A percentile compares a stretch with the other conserved stretches of the same genome.
Evolutionary conservation across 1,140 invertebrate species (phyloP).

Genomic region (Aphelenchoides fujianensis): DNA sequence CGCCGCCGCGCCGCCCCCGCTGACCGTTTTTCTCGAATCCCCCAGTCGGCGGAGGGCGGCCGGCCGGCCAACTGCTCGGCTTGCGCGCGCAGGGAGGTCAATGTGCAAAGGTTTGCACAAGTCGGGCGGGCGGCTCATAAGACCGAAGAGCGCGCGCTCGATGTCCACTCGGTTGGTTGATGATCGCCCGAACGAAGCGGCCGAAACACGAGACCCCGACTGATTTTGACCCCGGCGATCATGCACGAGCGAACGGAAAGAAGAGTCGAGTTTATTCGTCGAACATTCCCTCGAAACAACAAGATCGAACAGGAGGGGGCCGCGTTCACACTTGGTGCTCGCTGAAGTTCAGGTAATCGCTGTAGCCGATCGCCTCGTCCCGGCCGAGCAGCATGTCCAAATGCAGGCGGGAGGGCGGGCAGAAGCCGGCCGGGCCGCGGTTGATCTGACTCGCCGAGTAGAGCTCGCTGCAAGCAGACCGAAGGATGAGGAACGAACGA

Average conservation of each 20-base stretch:
- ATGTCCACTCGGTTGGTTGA: too few species aligned
- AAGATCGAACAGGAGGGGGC: not conserved
- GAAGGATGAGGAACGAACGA: not conserved
- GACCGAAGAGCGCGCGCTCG: too few species aligned
- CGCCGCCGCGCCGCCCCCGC: too few species aligned
- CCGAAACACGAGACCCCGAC: too few species aligned
- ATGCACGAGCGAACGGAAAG: not conserved
- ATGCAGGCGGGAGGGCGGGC: constrained; percentile 40
- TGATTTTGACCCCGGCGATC: too few species aligned
- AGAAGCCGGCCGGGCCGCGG: constrained; percentile 47
- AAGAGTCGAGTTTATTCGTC: not conserved
- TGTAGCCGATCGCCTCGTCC: constrained; percentile 43
- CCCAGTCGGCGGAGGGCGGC: too few species aligned
- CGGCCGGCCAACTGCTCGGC: too few species aligned
- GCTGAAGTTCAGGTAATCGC: constrained; percentile 48
- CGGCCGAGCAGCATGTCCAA: constrained; percentile 49
- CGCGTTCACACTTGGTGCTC: not conserved
- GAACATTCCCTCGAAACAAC: not conserved
- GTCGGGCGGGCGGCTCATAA: too few species aligned
- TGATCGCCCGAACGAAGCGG: too few species aligned
- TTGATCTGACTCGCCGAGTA: constrained; percentile 46
- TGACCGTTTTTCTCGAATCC: too few species aligned
- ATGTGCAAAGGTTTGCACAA: too few species aligned
- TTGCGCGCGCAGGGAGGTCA: too few species aligned
- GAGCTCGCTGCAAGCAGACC: constrained; percentile 39